A percentile compares a stretch with the other conserved stretches of the same genome.
phyloP scores from a whole-genome alignment of 2,113 vertebrate genomes.

The Archilochus colubris region DNA sequence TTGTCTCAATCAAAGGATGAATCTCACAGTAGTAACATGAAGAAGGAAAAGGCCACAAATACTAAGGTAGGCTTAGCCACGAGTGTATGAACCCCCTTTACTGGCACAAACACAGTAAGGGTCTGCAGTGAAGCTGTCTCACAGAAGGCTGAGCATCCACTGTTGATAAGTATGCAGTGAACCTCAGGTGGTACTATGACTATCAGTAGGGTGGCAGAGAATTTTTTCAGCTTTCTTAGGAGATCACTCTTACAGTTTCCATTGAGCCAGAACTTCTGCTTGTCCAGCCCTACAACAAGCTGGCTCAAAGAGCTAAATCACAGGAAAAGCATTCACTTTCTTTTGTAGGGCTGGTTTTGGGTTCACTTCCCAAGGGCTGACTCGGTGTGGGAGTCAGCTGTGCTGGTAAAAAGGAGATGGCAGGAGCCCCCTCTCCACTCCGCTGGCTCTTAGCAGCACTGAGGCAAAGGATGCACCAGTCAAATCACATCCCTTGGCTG shows the following conservation, averaged over 20 bases:
- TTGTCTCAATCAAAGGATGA: background rate
- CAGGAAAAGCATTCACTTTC: background rate
- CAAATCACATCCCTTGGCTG: background rate
- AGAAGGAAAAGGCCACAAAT: background rate
- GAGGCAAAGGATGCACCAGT: background rate
- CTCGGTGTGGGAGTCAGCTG: background rate
- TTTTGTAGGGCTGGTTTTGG: background rate
- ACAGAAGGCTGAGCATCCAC: rapidly evolving
- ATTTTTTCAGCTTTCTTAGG: rapidly evolving
- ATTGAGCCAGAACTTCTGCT: constrained; percentile 23
- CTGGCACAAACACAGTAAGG: background rate
- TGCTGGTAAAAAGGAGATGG: background rate
- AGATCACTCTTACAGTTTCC: background rate
- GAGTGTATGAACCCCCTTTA: background rate
- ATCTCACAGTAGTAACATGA: background rate
- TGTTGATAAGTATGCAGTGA: rapidly evolving
- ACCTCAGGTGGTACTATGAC: background rate
- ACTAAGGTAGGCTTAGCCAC: background rate
- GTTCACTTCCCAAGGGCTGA: background rate
- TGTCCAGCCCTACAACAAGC: background rate
- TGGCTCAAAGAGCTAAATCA: constrained; percentile 4
- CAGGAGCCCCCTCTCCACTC: background rate
- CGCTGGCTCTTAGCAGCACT: background rate
- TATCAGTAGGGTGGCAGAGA: background rate
- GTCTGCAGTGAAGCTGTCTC: background rate